Conservation (phyloP, 2,888 invertebrate species). For the Hedychridium roseum region DNA sequence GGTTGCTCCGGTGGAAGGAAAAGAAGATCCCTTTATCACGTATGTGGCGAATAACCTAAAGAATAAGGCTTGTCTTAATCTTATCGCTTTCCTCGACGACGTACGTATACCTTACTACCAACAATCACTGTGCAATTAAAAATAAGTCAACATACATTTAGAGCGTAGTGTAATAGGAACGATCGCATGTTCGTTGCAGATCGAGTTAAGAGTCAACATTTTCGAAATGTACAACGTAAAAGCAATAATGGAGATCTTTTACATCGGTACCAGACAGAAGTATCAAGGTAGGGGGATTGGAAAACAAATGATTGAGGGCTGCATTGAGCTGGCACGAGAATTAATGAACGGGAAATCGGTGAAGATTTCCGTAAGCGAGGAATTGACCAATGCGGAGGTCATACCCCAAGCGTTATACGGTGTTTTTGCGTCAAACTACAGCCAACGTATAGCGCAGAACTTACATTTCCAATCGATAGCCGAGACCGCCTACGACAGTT, state of each 20-base stretch:
- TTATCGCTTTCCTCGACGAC: slow-evolving; percentile 47
- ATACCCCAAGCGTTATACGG: slow-evolving; percentile 69
- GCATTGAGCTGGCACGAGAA: slow-evolving; percentile 22
- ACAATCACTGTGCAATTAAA: not conserved
- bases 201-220: slow-evolving; percentile 58
- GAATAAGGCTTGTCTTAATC: slow-evolving; percentile 40
- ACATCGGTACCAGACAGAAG: slow-evolving; percentile 69
- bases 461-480: slow-evolving; percentile 68
- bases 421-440: slow-evolving; percentile 69
- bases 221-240: slow-evolving; percentile 70
- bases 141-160: not conserved
- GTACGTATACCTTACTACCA: slow-evolving; percentile 32
- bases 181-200: slow-evolving; percentile 22
- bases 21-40: slow-evolving; percentile 31
- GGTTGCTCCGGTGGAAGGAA: slow-evolving; percentile 14
- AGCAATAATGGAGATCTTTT: slow-evolving; percentile 74
- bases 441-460: slow-evolving; percentile 69
- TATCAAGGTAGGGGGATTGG: slow-evolving; percentile 69
- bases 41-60: slow-evolving; percentile 42
- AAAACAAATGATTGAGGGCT: slow-evolving; percentile 62
- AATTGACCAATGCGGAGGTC: slow-evolving; percentile 30
- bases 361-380: slow-evolving; percentile 43
- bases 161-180: not conserved
- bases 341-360: slow-evolving; percentile 13
- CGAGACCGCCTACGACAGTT: slow-evolving; percentile 67